phyloP scores from a whole-genome alignment of 2,888 invertebrate genomes.

The Chymomyza procnemis region DNA sequence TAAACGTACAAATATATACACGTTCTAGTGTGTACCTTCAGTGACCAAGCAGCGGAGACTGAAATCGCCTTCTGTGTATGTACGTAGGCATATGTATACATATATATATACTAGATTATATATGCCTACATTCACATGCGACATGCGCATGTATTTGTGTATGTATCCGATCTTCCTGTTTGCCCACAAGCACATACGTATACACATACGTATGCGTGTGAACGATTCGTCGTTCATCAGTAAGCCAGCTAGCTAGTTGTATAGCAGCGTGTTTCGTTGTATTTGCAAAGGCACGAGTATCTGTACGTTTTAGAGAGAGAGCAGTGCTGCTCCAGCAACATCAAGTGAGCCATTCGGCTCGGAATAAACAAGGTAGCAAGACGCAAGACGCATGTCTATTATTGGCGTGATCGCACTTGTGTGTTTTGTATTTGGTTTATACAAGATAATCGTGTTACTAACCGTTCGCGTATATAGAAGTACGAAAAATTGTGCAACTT shows the following conservation, averaged over 20 bases:
- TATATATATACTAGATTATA: too few relatives aligned
- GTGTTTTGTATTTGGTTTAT: conserved; percentile 37
- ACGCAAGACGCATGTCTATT: conserved; percentile 39
- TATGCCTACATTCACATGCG: too few relatives aligned
- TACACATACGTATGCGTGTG: not conserved
- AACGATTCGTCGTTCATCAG: too few relatives aligned
- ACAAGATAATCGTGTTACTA: conserved; percentile 39
- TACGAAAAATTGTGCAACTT: too few relatives aligned
- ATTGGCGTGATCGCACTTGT: conserved; percentile 50
- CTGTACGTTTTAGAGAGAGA: not conserved
- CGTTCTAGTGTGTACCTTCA: not conserved
- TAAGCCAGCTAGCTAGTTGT: too few relatives aligned
- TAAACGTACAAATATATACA: too few relatives aligned
- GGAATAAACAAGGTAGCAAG: conserved; percentile 53
- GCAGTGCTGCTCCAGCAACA: conserved; percentile 55
- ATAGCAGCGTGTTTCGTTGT: not conserved
- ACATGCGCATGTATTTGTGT: conserved; percentile 9
- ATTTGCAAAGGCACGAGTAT: not conserved
- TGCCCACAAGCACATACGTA: not conserved
- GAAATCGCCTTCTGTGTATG: conserved; percentile 14
- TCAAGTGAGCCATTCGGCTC: conserved; percentile 49
- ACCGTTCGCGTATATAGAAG: too few relatives aligned
- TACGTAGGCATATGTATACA: conserved; percentile 14
- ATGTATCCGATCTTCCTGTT: conserved; percentile 4
- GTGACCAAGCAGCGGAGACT: too few relatives aligned